Conservation (phyloP, 2,113 vertebrate species). For the Silurus asotus region DNA sequence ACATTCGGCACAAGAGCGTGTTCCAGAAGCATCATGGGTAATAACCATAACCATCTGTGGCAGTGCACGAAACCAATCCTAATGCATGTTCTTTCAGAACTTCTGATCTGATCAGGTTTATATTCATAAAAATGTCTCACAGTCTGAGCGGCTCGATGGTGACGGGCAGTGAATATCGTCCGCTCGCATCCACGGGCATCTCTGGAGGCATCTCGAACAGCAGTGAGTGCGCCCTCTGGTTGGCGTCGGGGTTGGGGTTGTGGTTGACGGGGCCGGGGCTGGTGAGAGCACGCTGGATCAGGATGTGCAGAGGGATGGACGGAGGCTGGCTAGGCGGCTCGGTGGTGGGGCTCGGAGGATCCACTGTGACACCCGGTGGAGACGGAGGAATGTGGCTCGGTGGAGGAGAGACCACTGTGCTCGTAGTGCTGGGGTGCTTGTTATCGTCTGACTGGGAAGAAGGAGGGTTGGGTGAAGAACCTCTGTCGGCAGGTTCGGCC, state of each 20-base stretch:
- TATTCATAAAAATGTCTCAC: conserved; percentile 71
- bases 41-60: too few species aligned
- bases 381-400: conserved; percentile 71
- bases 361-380: conserved; percentile 54
- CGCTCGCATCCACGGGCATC: conserved; percentile 60
- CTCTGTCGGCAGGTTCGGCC: conserved; percentile 18
- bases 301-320: conserved; percentile 83
- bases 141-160: conserved; percentile 94
- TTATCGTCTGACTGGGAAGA: conserved; percentile 35
- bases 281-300: conserved; percentile 86
- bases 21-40: too few species aligned
- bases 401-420: conserved; percentile 29
- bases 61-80: too few species aligned
- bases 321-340: conserved; percentile 74
- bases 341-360: conserved; percentile 62
- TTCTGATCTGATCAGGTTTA: not conserved
- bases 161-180: conserved; percentile 82
- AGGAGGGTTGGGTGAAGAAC: conserved; percentile 58
- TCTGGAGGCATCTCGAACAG: conserved; percentile 81
- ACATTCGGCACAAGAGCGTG: too few species aligned
- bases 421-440: conserved; percentile 42
- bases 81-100: too few species aligned
- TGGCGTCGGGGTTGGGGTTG: conserved; percentile 73
- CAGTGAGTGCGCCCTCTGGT: conserved; percentile 84
- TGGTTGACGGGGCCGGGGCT: conserved; percentile 76